phyloP scores from a whole-genome alignment of 2,797 vertebrate species.

The Manis pentadactyla region DNA sequence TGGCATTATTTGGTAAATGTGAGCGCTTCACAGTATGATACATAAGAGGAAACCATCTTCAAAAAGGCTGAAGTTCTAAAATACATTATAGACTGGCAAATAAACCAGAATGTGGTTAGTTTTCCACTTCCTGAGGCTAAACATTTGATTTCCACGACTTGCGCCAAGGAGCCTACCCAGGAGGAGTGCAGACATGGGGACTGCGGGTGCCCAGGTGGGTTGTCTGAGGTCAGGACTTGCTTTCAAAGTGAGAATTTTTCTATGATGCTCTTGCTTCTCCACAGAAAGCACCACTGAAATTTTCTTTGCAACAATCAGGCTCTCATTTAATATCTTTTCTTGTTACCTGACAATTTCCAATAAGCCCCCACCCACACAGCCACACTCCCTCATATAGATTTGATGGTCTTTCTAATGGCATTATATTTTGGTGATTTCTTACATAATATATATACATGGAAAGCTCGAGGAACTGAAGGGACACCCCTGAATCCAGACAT shows the following conservation, averaged over 20 bases:
- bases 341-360: neutral
- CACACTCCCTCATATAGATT: neutral
- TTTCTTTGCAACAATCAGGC: neutral
- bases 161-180: neutral
- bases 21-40: neutral
- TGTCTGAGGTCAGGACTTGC: neutral
- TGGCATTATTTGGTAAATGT: neutral
- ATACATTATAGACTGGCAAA: neutral
- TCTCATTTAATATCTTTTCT: neutral
- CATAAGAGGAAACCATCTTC: neutral
- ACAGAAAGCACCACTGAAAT: neutral
- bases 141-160: neutral
- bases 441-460: neutral
- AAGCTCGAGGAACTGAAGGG: neutral
- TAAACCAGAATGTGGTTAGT: neutral
- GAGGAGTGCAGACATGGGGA: neutral
- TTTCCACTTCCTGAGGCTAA: neutral
- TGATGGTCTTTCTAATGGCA: neutral
- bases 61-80: neutral
- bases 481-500: neutral
- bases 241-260: neutral
- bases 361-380: neutral
- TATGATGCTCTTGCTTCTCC: neutral
- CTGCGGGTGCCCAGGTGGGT: rapidly evolving
- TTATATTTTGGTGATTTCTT: neutral